Percentiles rank a stretch among this genome's conserved stretches.
Evolutionary conservation across 2,797 vertebrate genomes (phyloP).

Genomic region (Lagodon rhomboides): DNA sequence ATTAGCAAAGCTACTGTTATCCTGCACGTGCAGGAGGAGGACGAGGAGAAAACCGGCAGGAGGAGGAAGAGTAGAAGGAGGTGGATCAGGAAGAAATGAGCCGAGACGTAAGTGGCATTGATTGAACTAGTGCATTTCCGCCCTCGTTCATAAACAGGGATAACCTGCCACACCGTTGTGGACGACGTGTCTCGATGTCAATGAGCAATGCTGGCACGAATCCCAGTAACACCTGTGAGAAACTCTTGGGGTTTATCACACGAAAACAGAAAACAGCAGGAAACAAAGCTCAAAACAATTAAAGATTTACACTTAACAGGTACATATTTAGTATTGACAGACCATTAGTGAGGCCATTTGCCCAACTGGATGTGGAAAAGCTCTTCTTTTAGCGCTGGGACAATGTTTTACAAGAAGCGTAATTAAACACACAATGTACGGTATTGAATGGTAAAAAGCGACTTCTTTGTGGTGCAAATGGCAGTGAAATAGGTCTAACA

Average conservation of each 20-base stretch:
- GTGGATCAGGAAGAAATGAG: conserved; percentile 62
- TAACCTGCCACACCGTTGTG: conserved; percentile 48
- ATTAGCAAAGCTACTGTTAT: conserved; percentile 40
- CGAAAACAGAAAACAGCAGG: conserved; percentile 6
- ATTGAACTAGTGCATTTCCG: conserved; percentile 58
- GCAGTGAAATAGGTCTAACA: conserved; percentile 31
- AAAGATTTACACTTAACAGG: conserved; percentile 19
- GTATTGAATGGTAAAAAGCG: conserved; percentile 53
- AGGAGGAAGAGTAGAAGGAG: conserved; percentile 18
- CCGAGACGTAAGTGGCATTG: conserved; percentile 60
- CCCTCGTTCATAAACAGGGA: conserved; percentile 65
- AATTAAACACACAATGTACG: conserved; percentile 44
- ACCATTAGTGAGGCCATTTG: conserved; percentile 34
- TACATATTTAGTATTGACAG: conserved; percentile 23
- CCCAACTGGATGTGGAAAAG: conserved; percentile 27
- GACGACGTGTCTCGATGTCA: conserved; percentile 55
- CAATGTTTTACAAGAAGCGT: conserved; percentile 45
- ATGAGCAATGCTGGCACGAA: conserved; percentile 31
- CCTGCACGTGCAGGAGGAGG: conserved; percentile 45
- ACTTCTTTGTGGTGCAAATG: conserved; percentile 49
- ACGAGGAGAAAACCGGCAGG: conserved; percentile 19
- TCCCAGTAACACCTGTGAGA: conserved; percentile 52
- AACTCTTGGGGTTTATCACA: conserved; percentile 18
- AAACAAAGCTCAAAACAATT: conserved; percentile 21
- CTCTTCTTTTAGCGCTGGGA: neutral